Conservation (phyloP, 2,888 invertebrate species). For the Leucania comma region DNA sequence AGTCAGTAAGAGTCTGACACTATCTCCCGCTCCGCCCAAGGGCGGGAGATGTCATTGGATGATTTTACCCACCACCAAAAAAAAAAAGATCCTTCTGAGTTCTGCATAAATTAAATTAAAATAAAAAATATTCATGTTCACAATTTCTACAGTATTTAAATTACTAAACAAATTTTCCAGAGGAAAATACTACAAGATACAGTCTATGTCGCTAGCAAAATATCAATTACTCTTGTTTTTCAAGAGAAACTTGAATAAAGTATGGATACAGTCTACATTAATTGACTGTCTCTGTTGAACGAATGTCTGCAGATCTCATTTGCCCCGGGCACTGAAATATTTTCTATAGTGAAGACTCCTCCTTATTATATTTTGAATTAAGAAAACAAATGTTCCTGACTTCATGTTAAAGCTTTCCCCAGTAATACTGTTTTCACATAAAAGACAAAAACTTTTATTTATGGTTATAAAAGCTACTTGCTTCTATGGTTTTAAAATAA, state of each 20-base stretch:
- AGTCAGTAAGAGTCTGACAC: no score
- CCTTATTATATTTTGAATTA: conserved; percentile 79
- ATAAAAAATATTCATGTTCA: not conserved
- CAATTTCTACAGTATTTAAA: not conserved
- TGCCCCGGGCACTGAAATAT: conserved; percentile 73
- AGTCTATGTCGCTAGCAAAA: conserved; percentile 13
- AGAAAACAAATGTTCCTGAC: conserved; percentile 78
- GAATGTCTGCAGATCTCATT: conserved; percentile 74
- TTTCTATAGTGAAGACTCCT: conserved; percentile 72
- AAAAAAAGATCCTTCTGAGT: no score
- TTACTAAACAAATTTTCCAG: not conserved
- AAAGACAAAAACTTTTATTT: no score
- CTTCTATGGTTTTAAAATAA: not conserved
- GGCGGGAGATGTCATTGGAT: no score
- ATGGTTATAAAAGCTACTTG: not conserved
- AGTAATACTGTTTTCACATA: not conserved
- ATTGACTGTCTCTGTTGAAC: conserved; percentile 72
- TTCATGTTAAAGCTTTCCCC: conserved; percentile 71
- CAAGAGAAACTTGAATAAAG: conserved; percentile 31
- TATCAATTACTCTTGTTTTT: conserved; percentile 49
- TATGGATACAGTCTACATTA: conserved; percentile 60
- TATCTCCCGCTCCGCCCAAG: no score
- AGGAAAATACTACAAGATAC: not conserved
- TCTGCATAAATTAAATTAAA: no score
- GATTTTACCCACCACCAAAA: no score